phyloP scores from a whole-genome alignment of 2,888 invertebrate species.

The Tachina lurida region DNA sequence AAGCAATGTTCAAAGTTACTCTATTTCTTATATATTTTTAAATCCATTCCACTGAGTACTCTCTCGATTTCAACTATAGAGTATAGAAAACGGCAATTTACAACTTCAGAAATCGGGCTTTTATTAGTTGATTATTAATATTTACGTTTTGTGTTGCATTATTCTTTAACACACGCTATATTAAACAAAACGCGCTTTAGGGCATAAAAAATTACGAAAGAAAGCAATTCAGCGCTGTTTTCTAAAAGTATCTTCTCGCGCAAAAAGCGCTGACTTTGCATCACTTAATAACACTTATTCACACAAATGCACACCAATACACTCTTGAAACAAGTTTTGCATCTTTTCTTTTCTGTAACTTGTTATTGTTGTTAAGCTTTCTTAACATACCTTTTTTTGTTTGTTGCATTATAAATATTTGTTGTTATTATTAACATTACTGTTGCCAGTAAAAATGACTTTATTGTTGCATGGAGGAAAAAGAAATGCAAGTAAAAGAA shows the following conservation, averaged over 20 bases:
- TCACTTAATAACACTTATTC: constrained; percentile 8
- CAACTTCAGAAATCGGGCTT: too few relatives aligned
- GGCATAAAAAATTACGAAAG: not conserved
- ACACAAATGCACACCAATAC: not conserved
- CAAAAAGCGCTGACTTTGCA: too few relatives aligned
- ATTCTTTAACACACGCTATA: too few relatives aligned
- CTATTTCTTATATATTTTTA: too few relatives aligned
- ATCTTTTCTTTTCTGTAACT: constrained; percentile 70
- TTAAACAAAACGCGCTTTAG: too few relatives aligned
- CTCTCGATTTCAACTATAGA: too few relatives aligned
- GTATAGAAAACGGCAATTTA: too few relatives aligned
- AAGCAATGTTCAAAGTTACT: too few relatives aligned
- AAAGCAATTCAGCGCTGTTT: not conserved
- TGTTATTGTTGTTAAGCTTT: constrained; percentile 69
- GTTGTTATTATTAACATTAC: constrained; percentile 64
- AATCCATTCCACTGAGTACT: too few relatives aligned
- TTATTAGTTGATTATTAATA: too few relatives aligned
- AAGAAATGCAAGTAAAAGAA: constrained; percentile 48
- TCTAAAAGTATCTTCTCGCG: too few relatives aligned
- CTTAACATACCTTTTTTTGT: constrained; percentile 53
- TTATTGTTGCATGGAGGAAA: constrained; percentile 50
- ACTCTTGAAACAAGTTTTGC: constrained; percentile 58
- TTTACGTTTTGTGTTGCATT: too few relatives aligned
- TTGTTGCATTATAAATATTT: constrained; percentile 51
- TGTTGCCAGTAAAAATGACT: constrained; percentile 60